These are phyloP conservation scores for Andrena haemorrhoa DNA, from an alignment of 2,888 invertebrate species.

Conservation along the genomic window DNA sequence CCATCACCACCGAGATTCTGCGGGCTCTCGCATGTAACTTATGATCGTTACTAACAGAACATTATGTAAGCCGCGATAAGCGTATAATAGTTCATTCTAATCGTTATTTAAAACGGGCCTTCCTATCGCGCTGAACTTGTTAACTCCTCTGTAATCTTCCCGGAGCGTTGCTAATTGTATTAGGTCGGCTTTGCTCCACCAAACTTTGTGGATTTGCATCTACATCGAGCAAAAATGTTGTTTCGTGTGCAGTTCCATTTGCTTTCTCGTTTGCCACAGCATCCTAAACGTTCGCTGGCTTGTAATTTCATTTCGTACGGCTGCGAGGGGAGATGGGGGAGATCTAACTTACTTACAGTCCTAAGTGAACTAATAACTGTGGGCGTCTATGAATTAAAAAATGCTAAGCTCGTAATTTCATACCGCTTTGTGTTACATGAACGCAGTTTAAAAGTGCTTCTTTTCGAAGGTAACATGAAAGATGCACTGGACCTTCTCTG, in stretches of 20 bases:
- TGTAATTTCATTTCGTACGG: too few species aligned
- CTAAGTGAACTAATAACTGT: too few species aligned
- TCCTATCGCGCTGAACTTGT: slow-evolving; percentile 71
- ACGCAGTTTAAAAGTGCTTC: background rate
- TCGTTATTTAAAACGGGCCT: slow-evolving; percentile 79
- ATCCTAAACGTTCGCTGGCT: too few species aligned
- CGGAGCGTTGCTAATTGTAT: slow-evolving; percentile 70
- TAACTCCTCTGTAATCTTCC: slow-evolving; percentile 77
- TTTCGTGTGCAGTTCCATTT: background rate
- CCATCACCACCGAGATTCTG: slow-evolving; percentile 71
- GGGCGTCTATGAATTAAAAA: background rate
- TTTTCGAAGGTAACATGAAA: background rate
- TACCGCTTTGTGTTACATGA: too few species aligned
- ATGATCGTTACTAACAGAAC: slow-evolving; percentile 78
- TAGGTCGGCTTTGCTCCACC: slow-evolving; percentile 48
- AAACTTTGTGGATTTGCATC: slow-evolving; percentile 39
- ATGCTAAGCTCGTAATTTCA: background rate
- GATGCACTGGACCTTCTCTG: background rate
- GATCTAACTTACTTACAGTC: too few species aligned
- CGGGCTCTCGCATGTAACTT: slow-evolving; percentile 73
- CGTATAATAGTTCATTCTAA: slow-evolving; percentile 78
- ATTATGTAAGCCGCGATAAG: slow-evolving; percentile 79
- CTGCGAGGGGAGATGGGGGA: too few species aligned
- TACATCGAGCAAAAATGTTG: background rate
- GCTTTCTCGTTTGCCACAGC: too few species aligned